Conservation (phyloP, 1,140 invertebrate genomes). For the Choristoneura fumiferana region DNA sequence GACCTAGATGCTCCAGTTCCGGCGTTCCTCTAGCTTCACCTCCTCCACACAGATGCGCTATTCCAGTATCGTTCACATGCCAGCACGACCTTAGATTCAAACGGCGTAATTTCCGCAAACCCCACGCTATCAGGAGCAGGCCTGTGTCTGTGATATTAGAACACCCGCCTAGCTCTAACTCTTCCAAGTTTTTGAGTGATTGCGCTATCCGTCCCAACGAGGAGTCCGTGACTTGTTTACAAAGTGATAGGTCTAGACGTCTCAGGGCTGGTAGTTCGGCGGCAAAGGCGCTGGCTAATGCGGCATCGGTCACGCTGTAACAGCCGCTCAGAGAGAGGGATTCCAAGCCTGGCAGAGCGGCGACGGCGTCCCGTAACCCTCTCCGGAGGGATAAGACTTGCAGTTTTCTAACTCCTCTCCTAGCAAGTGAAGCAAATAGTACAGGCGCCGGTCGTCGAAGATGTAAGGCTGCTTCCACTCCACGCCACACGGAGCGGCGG, state of each 20-base stretch:
- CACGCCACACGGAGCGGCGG: constrained; percentile 94
- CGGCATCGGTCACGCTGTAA: constrained; percentile 92
- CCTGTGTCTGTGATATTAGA: constrained; percentile 93
- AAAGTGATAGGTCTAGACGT: constrained; percentile 92
- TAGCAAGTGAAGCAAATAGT: constrained; percentile 91
- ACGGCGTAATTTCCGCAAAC: constrained; percentile 88
- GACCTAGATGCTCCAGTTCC: constrained; percentile 88
- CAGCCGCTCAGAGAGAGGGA: constrained; percentile 95
- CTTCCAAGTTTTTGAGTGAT: constrained; percentile 91
- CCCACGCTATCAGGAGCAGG: constrained; percentile 90
- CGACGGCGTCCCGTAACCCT: constrained; percentile 91
- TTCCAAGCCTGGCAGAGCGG: constrained; percentile 91
- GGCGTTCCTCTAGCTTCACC: constrained; percentile 84
- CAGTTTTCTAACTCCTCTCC: constrained; percentile 91
- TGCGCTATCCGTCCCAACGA: constrained; percentile 91
- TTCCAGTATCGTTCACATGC: constrained; percentile 93
- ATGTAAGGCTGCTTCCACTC: constrained; percentile 94
- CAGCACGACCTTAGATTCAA: constrained; percentile 95
- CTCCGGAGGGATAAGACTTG: constrained; percentile 93
- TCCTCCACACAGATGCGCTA: constrained; percentile 90
- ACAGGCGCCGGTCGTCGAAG: constrained; percentile 89
- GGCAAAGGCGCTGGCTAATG: constrained; percentile 89
- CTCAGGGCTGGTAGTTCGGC: constrained; percentile 86
- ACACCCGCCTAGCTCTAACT: constrained; percentile 93
- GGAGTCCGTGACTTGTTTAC: constrained; percentile 95